Conservation (phyloP, 2,113 vertebrate species). For the Puma concolor region DNA sequence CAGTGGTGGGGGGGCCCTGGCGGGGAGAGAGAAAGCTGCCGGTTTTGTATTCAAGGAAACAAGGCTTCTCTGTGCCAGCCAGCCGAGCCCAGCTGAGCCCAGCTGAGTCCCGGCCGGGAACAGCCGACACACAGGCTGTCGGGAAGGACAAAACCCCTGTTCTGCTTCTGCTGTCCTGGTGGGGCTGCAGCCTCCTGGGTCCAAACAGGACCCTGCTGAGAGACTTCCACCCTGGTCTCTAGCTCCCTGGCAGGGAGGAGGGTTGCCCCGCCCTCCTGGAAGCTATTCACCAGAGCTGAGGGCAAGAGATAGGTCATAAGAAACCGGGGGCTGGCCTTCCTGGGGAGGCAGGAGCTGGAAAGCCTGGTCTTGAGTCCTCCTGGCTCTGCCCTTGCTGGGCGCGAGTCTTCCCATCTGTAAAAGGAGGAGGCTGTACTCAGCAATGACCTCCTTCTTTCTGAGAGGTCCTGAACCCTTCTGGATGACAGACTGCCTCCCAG, state of each 20-base stretch:
- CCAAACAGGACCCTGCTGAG: conserved; percentile 38
- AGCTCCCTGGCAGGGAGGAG: neutral
- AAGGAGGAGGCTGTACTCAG: neutral
- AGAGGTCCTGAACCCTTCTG: neutral
- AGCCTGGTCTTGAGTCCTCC: neutral
- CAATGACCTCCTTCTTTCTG: neutral
- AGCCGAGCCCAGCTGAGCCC: conserved; percentile 18
- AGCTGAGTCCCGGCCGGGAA: neutral
- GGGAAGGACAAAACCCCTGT: conserved; percentile 56
- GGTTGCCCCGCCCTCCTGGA: neutral
- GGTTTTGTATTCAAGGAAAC: conserved; percentile 77
- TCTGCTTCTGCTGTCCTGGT: conserved; percentile 40
- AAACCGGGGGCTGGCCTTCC: neutral
- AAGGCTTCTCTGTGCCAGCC: conserved; percentile 72
- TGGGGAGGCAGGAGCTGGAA: neutral
- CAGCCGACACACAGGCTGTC: conserved; percentile 50
- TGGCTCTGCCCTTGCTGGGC: neutral
- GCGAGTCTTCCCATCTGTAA: neutral
- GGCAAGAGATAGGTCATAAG: neutral
- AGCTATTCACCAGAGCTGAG: neutral
- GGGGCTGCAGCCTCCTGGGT: conserved; percentile 43
- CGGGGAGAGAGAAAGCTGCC: neutral
- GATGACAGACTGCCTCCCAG: neutral
- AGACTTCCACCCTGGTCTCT: neutral
- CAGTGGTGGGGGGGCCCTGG: neutral